Base-by-base conservation (phyloP, 2,888 invertebrate species). In the Aporophyla lueneburgensis region DNA sequence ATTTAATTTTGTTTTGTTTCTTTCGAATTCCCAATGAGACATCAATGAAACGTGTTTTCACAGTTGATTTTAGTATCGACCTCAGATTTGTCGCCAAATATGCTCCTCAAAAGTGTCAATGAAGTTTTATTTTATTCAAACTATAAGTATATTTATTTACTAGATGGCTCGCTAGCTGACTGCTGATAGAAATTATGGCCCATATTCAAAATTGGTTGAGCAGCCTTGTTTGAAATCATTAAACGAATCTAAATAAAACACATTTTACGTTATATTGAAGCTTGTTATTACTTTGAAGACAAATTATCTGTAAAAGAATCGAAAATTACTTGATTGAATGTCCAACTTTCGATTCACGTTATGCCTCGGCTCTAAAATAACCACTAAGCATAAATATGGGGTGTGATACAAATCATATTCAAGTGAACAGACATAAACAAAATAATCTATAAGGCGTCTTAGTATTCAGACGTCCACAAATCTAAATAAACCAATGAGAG, bases 371-470 rank as follows among this genome's bases (percentile, higher is more conserved):
- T 51, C 19, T n/a, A 49, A 74, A 40, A 40, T 74, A 43, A 21
- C 24, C 0, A 49, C 7, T 24, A 21, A 12, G 24, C 62, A n/a
- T 46, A 10, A 46, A n/a, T n/a, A 21, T 46, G 7, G 10, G 63
- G 63, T 81, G 53, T 81, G 10, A 65, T 76, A 81, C 76, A 63
- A 78, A 78, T 65, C 63, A 76, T 81, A n/a, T 65, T 81, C 14
- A 53, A 14, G 46, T 76, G n/a, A 46, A 59, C 9, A 16, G 0
- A 63, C 14, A 53, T 10, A 43, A 72, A 62, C 62, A 21, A n/a
- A 24, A 81, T 46, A 53, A 53, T 63, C 27, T 61, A 16, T 53
- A 58, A 49, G 2, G 16, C 40, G 24, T 59, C 62, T 65, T n/a
- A 54, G 53, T 70, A 67, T 54, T 63, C 51, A 61, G 73, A 73